Evolutionary conservation across 2,888 invertebrate species (phyloP).

Genomic region (Napeogenes sylphis): DNA sequence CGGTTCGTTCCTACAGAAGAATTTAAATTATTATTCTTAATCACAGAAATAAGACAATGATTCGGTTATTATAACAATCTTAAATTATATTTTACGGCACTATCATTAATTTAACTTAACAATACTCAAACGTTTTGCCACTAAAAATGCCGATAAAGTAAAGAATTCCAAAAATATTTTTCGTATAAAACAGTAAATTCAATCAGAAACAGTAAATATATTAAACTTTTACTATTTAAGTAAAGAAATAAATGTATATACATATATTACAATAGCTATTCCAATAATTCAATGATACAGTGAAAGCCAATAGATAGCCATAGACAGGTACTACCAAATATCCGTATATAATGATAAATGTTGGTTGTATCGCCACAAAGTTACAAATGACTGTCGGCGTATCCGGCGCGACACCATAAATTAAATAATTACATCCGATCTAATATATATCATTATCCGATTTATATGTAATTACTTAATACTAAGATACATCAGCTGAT

Average conservation of each 20-base stretch:
- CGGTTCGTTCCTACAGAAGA: not conserved
- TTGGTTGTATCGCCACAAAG: not conserved
- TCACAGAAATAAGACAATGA: not conserved
- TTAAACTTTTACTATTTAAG: too few relatives aligned
- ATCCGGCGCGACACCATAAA: constrained; percentile 1
- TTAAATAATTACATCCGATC: too few relatives aligned
- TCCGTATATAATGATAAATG: not conserved
- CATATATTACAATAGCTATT: too few relatives aligned
- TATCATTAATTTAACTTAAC: constrained; percentile 65
- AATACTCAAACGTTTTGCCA: constrained; percentile 55
- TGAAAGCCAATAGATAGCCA: too few relatives aligned
- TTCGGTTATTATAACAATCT: constrained; percentile 46
- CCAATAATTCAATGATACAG: too few relatives aligned
- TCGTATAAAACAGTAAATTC: too few relatives aligned
- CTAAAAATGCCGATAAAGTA: constrained; percentile 38
- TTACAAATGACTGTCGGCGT: constrained; percentile 1
- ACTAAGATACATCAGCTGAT: too few relatives aligned
- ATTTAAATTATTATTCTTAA: not conserved
- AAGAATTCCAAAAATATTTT: not conserved
- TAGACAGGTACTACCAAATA: not conserved
- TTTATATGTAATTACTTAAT: too few relatives aligned
- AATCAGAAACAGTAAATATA: too few relatives aligned
- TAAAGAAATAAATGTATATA: too few relatives aligned
- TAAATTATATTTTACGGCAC: constrained; percentile 60
- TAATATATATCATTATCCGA: too few relatives aligned